Evolutionary conservation across 2,113 vertebrate genomes (phyloP).

Genomic region (Tretioscincus oriximinensis): DNA sequence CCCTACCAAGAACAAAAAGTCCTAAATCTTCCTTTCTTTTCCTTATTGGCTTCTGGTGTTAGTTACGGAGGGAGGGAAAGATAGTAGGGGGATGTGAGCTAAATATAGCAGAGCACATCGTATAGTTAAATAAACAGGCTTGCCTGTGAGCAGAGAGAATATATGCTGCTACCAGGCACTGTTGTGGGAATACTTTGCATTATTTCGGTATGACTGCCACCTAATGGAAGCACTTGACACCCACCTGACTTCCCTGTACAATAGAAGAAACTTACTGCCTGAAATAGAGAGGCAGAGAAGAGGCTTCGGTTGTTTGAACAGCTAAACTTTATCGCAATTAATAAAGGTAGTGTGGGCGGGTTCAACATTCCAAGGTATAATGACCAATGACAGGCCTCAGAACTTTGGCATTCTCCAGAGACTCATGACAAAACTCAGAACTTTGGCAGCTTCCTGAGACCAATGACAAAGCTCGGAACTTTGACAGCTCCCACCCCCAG

Average conservation of each 20-base stretch:
- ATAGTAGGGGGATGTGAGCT: neutral
- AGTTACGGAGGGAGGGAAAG: neutral
- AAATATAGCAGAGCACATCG: neutral
- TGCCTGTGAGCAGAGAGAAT: neutral
- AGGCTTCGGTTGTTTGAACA: neutral
- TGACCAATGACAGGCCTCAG: no score
- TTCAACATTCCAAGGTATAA: no score
- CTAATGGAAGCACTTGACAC: neutral
- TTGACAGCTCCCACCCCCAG: no score
- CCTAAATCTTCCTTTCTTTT: neutral
- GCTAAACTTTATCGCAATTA: no score
- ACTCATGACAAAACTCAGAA: no score
- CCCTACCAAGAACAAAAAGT: neutral
- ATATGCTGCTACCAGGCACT: neutral
- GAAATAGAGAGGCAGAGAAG: neutral
- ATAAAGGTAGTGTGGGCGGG: no score
- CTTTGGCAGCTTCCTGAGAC: no score
- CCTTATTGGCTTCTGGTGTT: neutral
- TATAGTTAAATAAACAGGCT: conserved; percentile 2
- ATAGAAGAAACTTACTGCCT: neutral
- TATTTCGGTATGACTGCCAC: conserved; percentile 19
- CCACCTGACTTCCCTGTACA: neutral
- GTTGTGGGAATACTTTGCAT: rapidly evolving
- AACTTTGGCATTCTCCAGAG: no score
- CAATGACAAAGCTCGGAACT: no score